phyloP scores from a whole-genome alignment of 30 jellyfish, hydroid and myxozoan genomes.

The Clytia hemisphaerica region DNA sequence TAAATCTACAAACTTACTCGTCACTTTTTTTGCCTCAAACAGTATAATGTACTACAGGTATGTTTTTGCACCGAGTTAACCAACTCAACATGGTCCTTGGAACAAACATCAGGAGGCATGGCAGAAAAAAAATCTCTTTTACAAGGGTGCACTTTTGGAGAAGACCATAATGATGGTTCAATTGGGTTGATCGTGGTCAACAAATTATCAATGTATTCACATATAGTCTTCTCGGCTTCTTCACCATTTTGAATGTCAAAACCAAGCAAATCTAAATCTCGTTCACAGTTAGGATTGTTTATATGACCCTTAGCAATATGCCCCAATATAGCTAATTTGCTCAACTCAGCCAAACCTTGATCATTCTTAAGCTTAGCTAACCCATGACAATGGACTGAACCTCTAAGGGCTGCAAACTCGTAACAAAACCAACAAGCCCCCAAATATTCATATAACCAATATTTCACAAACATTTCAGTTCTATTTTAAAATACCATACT shows the following conservation, averaged over 20 bases:
- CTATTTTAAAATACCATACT: slow-evolving; percentile 35
- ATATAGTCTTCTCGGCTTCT: background rate
- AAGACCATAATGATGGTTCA: background rate
- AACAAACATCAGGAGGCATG: background rate
- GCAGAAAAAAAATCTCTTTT: background rate
- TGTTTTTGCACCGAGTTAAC: slow-evolving; percentile 35
- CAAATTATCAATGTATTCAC: slow-evolving; percentile 2
- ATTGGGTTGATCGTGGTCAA: slow-evolving; percentile 3
- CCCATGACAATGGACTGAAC: slow-evolving; percentile 46
- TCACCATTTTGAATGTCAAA: background rate
- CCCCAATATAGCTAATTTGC: background rate
- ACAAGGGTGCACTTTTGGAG: slow-evolving; percentile 22
- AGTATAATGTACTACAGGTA: slow-evolving; percentile 18
- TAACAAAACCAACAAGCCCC: slow-evolving; percentile 37
- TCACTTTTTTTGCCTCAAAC: background rate
- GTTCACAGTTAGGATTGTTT: background rate
- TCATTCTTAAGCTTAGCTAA: slow-evolving; percentile 17
- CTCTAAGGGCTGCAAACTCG: slow-evolving; percentile 31
- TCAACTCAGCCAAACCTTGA: background rate
- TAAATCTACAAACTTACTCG: slow-evolving; percentile 3
- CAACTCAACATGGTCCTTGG: slow-evolving; percentile 18
- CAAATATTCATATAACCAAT: slow-evolving; percentile 23
- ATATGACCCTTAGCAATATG: background rate
- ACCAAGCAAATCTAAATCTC: background rate
- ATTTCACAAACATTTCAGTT: slow-evolving; percentile 22